Base-by-base conservation (phyloP, 1,140 invertebrate genomes). In the Acromyrmex charruanus region DNA sequence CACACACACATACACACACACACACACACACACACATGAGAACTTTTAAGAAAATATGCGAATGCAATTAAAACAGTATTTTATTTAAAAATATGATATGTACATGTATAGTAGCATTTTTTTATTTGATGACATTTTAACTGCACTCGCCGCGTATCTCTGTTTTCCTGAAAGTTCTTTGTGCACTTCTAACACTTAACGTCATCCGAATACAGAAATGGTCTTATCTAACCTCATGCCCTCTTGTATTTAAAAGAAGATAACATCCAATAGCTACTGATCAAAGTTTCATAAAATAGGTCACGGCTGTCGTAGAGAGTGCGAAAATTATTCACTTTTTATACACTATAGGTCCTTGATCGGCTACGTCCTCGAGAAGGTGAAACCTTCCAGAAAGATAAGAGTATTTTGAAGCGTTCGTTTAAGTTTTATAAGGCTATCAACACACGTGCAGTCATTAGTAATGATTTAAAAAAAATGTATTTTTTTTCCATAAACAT, bases 201-300 rank as follows among this genome's bases (percentile, higher is more conserved):
- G 35, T 81, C 77, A 65, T 87, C 82, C 79, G 75, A 85, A 79
- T 87, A 81, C 69, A 91, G 77, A 87, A 91, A 75, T 79, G 58
- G 68, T 90, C 80, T 92, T 92, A 91, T 91, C 90, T 91, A 89
- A 91, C 90, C 91, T 87, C 71, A 55, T 90, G 90, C 81, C 86
- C 88, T 65, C 87, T 58, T 85, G 81, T 21, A 91, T 90, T 87
- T 90, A 91, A 88, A 75, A 69, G 66, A 61, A 88, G 91, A 91
- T 92, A 92, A 90, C 75, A 79, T 90, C 66, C 53, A 86, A 44
- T 85, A 75, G 35, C 55, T 53, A 28, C 53, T 84, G 90, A 89
- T 91, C 90, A 88, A 91, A 92, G 89, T 90, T 92, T 87, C 87
- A 53, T 9, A 21, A 91, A 91, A 82, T 91, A 87, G 90, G 90